phyloP scores from a whole-genome alignment of 1,140 invertebrate genomes.

The Drosophila takahashii region DNA sequence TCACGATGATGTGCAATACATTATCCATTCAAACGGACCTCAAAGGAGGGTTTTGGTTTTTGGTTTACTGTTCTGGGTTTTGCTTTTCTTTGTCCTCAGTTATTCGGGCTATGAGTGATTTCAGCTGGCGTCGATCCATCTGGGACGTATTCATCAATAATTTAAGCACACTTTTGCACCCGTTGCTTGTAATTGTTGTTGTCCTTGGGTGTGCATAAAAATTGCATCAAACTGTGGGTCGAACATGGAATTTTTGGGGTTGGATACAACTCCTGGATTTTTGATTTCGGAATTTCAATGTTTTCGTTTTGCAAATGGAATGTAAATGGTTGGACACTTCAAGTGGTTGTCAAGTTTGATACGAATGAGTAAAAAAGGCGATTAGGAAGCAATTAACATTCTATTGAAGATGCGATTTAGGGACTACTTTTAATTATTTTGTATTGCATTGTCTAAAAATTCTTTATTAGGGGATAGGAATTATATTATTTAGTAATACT shows the following conservation, averaged over 20 bases:
- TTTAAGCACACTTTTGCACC: slow-evolving; percentile 66
- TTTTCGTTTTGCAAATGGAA: slow-evolving; percentile 1
- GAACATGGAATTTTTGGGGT: slow-evolving; percentile 10
- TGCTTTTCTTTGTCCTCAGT: slow-evolving; percentile 34
- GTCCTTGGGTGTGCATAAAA: slow-evolving; percentile 51
- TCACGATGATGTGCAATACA: slow-evolving; percentile 79
- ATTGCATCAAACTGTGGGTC: slow-evolving; percentile 29
- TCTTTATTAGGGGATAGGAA: too few species aligned
- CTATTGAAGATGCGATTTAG: neutral
- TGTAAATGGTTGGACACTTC: neutral
- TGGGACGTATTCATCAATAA: slow-evolving; percentile 79
- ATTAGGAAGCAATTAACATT: neutral
- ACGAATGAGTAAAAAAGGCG: neutral
- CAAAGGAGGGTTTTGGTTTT: slow-evolving; percentile 51
- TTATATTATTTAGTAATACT: too few species aligned
- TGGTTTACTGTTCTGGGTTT: slow-evolving; percentile 13
- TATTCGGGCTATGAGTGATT: slow-evolving; percentile 63
- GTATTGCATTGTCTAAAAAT: too few species aligned
- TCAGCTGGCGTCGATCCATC: slow-evolving; percentile 69
- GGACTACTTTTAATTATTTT: too few species aligned
- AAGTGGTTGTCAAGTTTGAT: neutral
- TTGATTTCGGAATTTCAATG: neutral
- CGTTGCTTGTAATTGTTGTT: slow-evolving; percentile 19
- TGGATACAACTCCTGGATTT: neutral
- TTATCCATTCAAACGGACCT: slow-evolving; percentile 72